These are phyloP conservation scores for Lonchura striata DNA, from an alignment of 2,113 vertebrate species.

Conservation along the genomic window DNA sequence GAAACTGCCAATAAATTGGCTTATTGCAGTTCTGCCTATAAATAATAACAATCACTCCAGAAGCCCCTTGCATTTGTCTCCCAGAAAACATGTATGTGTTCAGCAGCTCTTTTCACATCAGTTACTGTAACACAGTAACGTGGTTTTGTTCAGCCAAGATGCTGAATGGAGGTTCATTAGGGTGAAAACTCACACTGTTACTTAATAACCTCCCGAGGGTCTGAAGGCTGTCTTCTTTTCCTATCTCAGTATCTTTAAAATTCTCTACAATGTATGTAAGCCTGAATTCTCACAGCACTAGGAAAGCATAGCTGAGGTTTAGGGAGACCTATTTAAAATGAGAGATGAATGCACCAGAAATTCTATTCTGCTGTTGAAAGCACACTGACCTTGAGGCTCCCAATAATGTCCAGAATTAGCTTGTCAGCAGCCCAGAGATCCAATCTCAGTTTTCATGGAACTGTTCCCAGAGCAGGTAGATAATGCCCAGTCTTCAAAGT, in stretches of 20 bases:
- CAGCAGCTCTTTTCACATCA: neutral
- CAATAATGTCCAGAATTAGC: conserved; percentile 63
- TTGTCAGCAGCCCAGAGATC: conserved; percentile 59
- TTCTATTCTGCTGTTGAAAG: conserved; percentile 55
- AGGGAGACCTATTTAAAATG: conserved; percentile 10
- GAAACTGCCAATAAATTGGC: neutral
- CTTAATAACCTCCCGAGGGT: neutral
- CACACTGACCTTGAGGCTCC: conserved; percentile 21
- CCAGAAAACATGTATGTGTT: neutral
- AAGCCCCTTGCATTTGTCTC: neutral
- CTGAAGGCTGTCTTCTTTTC: neutral
- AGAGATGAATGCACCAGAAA: conserved; percentile 51
- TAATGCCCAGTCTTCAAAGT: conserved; percentile 54
- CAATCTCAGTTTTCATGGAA: conserved; percentile 60
- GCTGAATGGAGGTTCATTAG: neutral
- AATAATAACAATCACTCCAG: neutral
- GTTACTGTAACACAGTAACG: neutral
- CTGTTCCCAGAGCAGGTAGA: conserved; percentile 63
- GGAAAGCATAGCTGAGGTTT: neutral
- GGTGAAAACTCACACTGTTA: neutral
- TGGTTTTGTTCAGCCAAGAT: neutral
- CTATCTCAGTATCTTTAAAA: neutral
- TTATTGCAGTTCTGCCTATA: neutral
- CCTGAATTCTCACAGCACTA: neutral
- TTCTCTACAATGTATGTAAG: neutral